A percentile compares a stretch with the other conserved stretches of the same genome.
Evolutionary conservation across 1,140 invertebrate genomes (phyloP).

Genomic region (Idris sp.): DNA sequence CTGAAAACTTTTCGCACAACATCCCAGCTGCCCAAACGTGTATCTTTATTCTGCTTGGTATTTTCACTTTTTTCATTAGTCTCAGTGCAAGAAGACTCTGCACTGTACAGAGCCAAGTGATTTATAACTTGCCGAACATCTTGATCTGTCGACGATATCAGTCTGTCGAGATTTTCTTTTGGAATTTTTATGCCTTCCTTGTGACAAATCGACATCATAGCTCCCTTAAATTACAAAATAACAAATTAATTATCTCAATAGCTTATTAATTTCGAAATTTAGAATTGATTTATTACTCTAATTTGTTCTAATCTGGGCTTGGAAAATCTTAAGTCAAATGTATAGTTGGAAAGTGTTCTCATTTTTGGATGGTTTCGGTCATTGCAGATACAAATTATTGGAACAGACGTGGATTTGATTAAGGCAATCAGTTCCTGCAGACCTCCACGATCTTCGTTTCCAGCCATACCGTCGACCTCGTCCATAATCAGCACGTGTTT

Average conservation of each 20-base stretch:
- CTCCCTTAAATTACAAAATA: conserved; percentile 84
- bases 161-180: conserved; percentile 86
- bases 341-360: conserved; percentile 94
- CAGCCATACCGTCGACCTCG: conserved; percentile 99
- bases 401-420: conserved; percentile 94
- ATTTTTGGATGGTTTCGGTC: conserved; percentile 97
- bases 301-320: conserved; percentile 92
- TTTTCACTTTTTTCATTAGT: conserved; percentile 77
- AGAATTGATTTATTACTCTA: no score
- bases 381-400: conserved; percentile 99
- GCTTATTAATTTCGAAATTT: no score
- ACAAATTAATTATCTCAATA: no score
- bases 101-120: conserved; percentile 88
- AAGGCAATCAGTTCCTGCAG: conserved; percentile 95
- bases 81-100: conserved; percentile 79
- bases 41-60: conserved; percentile 86
- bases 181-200: conserved; percentile 94
- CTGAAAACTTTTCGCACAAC: conserved; percentile 94
- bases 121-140: conserved; percentile 96
- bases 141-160: conserved; percentile 93
- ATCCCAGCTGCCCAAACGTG: conserved; percentile 96
- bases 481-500: conserved; percentile 98
- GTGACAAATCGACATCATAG: conserved; percentile 93
- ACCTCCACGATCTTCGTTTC: conserved; percentile 98
- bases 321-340: conserved; percentile 93